These are phyloP conservation scores for Pseudeuparius sepicola DNA, from an alignment of 2,888 invertebrate species.

Conservation along the genomic window DNA sequence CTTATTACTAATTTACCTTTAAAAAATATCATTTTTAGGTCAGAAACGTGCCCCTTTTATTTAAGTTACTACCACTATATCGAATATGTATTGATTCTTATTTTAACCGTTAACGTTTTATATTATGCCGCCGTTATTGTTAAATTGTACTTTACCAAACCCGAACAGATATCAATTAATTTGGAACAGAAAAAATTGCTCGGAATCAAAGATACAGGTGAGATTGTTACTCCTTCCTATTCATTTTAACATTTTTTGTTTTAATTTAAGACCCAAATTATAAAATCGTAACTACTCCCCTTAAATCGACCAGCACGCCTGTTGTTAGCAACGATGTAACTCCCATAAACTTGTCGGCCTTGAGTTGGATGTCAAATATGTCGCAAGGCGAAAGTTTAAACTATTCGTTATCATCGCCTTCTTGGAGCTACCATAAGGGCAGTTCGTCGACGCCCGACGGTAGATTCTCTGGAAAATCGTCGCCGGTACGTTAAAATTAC, in stretches of 20 bases:
- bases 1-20: constrained; percentile 9
- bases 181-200: constrained; percentile 44
- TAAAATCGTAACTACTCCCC: constrained; percentile 25
- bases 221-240: too few species aligned
- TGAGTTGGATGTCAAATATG: constrained; percentile 36
- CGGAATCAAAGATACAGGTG: constrained; percentile 41
- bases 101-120: constrained; percentile 42
- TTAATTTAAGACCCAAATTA: constrained; percentile 29
- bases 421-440: constrained; percentile 36
- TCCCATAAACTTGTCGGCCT: constrained; percentile 35
- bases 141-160: constrained; percentile 33
- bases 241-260: too few species aligned
- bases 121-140: constrained; percentile 45
- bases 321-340: constrained; percentile 20
- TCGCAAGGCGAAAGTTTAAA: constrained; percentile 34
- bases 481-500: too few species aligned
- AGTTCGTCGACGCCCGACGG: constrained; percentile 23
- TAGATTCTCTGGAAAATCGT: background rate
- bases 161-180: constrained; percentile 41
- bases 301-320: constrained; percentile 13
- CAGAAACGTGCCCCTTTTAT: constrained; percentile 40
- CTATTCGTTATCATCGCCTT: constrained; percentile 32
- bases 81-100: constrained; percentile 38
- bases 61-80: constrained; percentile 37
- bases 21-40: constrained; percentile 29